Evolutionary conservation across 2,888 invertebrate species (phyloP).

Genomic region (Ellobium chinense): DNA sequence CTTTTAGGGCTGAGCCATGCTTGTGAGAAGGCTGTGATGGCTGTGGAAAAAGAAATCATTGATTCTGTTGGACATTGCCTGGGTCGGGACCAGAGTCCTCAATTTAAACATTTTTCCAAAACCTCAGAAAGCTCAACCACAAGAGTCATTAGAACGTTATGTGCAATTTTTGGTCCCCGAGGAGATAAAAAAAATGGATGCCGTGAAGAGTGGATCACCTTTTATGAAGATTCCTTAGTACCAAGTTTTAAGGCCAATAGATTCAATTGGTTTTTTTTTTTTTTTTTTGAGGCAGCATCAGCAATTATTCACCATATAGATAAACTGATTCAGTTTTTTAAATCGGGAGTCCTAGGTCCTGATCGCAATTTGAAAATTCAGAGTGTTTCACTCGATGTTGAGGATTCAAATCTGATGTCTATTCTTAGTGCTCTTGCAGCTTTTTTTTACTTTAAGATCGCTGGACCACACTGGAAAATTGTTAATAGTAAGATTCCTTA

Average conservation of each 20-base stretch:
- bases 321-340: background rate
- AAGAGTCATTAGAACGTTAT: background rate
- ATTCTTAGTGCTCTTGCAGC: background rate
- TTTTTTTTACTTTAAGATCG: background rate
- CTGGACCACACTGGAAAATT: background rate
- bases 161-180: background rate
- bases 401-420: background rate
- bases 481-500: background rate
- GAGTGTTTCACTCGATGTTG: background rate
- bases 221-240: background rate
- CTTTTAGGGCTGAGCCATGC: background rate
- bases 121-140: background rate
- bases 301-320: background rate
- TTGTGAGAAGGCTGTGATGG: background rate
- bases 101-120: background rate
- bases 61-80: background rate
- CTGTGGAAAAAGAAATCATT: background rate
- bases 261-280: background rate
- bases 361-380: background rate
- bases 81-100: background rate
- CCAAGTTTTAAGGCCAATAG: background rate
- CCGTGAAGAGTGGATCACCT: background rate
- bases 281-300: background rate
- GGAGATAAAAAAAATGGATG: background rate
- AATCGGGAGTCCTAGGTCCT: background rate